phyloP scores from a whole-genome alignment of 2,888 invertebrate genomes.

The Saturnia japonica region DNA sequence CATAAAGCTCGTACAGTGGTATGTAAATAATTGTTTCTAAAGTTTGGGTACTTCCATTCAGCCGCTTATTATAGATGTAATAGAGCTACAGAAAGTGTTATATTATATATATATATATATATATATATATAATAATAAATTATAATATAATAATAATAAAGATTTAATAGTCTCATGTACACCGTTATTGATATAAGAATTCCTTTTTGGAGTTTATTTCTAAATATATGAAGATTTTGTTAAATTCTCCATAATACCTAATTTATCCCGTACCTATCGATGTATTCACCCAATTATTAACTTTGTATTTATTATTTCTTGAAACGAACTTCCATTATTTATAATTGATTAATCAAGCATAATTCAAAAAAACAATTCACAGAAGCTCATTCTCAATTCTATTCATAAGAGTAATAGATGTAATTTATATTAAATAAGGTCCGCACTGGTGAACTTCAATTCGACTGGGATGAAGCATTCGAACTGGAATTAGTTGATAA shows the following conservation, averaged over 20 bases:
- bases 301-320: too few species aligned
- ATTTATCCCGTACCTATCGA: not conserved
- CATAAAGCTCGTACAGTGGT: conserved; percentile 98
- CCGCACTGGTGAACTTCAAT: conserved; percentile 96
- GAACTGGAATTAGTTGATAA: conserved; percentile 98
- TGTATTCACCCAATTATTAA: too few species aligned
- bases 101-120: not conserved
- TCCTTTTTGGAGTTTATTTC: not conserved
- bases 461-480: conserved; percentile 99
- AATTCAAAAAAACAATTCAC: not conserved
- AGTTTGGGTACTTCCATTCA: not conserved
- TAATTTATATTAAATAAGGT: conserved; percentile 69
- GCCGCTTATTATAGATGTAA: not conserved
- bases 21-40: conserved; percentile 41
- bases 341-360: not conserved
- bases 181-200: not conserved
- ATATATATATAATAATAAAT: too few species aligned
- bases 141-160: too few species aligned
- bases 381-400: not conserved
- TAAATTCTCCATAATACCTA: not conserved
- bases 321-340: not conserved
- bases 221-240: not conserved
- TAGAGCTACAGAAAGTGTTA: not conserved
- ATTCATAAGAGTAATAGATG: not conserved
- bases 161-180: not conserved